Evolutionary conservation across 2,113 vertebrate genomes (phyloP), one percentile per base, ranked within the genome.

Genomic region (Hylia prasina): DNA sequence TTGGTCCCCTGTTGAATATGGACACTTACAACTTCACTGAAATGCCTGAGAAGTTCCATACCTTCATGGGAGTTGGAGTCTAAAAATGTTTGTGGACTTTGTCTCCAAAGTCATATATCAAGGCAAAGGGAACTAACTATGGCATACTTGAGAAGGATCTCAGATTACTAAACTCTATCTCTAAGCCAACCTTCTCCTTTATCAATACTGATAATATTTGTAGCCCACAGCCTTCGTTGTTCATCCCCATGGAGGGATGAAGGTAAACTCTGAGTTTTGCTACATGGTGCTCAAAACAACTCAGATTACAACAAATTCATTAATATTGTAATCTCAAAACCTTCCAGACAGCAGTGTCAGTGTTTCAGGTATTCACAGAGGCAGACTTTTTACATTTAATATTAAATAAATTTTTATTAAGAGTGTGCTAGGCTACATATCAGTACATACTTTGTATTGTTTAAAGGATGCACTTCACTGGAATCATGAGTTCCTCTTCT

Each of bases 191-290:
- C 4, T 72, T 78, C 7, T 5, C 9, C 17, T 69, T 45, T 45
- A 57, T 28, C 19, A 50, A 5, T 22, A 60, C 8, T 3, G 4
- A 31, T 15, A 58, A 19, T 50, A 63, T 63, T 69, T 81, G 17
- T 57, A 81, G 24, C 6, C 23, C 21, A 25, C 24, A 64, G n/a
- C 13, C 35, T 3, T 0, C 0, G 0, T 11, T 40, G 6, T 44
- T 87, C n/a, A 75, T 14, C 4, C 6, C 7, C 22, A 37, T 12
- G 25, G 27, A 85, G 17, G 11, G 35, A 47, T 54, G 39, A 87
- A 63, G 22, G 35, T 13, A 53, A 64, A 54, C 11, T 48, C 22
- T 8, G 14, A 48, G n/a, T 71, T 93, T 42, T 56, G 13, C 19
- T 79, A 7, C 3, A 5, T 10, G 4, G 9, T n/a, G 4, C 10